These are phyloP conservation scores for Pterobdella sp. DNA, from an alignment of 2,888 invertebrate genomes.

Conservation along the genomic window DNA sequence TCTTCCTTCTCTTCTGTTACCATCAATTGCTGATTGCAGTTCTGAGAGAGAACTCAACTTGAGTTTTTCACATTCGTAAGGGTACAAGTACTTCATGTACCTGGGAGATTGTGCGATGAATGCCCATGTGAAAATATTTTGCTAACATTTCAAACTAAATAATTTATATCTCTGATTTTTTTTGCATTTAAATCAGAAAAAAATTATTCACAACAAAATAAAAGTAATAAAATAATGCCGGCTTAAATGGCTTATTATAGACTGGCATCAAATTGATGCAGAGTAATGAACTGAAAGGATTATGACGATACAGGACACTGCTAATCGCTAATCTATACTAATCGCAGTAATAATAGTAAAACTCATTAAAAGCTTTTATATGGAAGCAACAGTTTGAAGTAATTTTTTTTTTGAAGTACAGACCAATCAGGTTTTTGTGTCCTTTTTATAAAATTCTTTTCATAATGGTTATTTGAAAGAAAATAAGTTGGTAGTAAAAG, in stretches of 20 bases:
- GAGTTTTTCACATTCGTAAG: conserved; percentile 94
- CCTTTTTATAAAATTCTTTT: too few relatives aligned
- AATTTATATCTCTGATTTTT: too few relatives aligned
- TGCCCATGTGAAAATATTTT: too few relatives aligned
- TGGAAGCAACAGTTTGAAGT: too few relatives aligned
- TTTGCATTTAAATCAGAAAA: background rate
- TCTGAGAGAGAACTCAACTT: conserved; percentile 82
- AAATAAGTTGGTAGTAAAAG: too few relatives aligned
- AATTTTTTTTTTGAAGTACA: too few relatives aligned
- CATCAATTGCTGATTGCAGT: conserved; percentile 93
- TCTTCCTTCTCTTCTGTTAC: conserved; percentile 89
- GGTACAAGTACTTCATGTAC: conserved; percentile 98
- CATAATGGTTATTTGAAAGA: too few relatives aligned
- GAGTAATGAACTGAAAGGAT: background rate
- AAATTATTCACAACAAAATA: background rate
- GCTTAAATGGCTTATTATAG: background rate
- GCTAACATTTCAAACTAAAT: too few relatives aligned
- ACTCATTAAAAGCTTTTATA: too few relatives aligned
- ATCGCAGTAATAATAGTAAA: too few relatives aligned
- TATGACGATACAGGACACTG: background rate
- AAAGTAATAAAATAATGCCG: background rate
- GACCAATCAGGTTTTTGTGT: too few relatives aligned
- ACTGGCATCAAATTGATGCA: background rate
- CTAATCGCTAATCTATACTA: conserved; percentile 3
- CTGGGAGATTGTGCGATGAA: conserved; percentile 54